These are phyloP conservation scores for Tragelaphus scriptus DNA, from an alignment of 2,113 vertebrate species.

Conservation along the genomic window DNA sequence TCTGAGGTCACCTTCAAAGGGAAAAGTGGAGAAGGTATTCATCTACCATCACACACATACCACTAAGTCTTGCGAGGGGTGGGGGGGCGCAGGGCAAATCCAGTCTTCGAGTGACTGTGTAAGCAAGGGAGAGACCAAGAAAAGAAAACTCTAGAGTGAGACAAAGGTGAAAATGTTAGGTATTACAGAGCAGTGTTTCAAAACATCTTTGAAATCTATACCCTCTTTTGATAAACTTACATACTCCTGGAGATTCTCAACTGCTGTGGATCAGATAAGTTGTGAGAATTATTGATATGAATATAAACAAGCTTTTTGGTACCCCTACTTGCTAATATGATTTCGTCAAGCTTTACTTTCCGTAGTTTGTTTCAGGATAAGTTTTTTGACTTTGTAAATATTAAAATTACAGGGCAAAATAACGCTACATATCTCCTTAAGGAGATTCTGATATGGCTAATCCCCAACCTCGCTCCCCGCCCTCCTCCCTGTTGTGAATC, in stretches of 20 bases:
- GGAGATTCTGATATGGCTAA: neutral
- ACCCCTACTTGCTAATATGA: neutral
- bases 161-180: neutral
- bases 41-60: neutral
- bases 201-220: conserved; percentile 31
- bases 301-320: neutral
- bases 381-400: conserved; percentile 2
- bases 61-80: neutral
- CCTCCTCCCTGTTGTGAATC: neutral
- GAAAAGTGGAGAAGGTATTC: neutral
- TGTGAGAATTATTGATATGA: conserved; percentile 21
- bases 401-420: neutral
- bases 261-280: neutral
- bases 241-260: neutral
- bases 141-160: neutral
- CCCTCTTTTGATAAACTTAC: neutral
- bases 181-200: neutral
- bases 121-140: neutral
- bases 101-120: neutral
- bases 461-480: neutral
- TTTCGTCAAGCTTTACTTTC: conserved; percentile 6
- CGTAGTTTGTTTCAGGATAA: neutral
- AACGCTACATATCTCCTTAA: neutral
- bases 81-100: neutral
- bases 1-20: conserved; percentile 88